These are phyloP conservation scores for Thecocarcelia acutangulata DNA, from an alignment of 2,888 invertebrate genomes.

Conservation along the genomic window DNA sequence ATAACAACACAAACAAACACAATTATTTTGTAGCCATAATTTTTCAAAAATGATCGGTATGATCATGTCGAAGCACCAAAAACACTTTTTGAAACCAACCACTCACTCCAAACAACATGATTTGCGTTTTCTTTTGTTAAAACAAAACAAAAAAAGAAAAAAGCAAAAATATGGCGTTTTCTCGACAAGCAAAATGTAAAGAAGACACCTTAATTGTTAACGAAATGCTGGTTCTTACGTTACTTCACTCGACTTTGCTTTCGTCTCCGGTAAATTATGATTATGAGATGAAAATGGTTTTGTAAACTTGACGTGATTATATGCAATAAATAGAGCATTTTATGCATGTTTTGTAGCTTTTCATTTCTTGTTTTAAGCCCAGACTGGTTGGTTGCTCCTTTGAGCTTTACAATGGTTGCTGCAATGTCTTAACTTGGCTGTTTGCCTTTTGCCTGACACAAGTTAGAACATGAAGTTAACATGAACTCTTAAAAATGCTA, in stretches of 20 bases:
- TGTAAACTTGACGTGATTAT: slow-evolving; percentile 79
- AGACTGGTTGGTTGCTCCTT: slow-evolving; percentile 41
- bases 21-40: slow-evolving; percentile 40
- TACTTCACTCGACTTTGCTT: background rate
- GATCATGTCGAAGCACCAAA: slow-evolving; percentile 40
- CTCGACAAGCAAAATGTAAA: background rate
- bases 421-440: slow-evolving; percentile 40
- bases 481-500: slow-evolving; percentile 58
- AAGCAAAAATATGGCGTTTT: slow-evolving; percentile 34
- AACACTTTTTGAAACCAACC: slow-evolving; percentile 40
- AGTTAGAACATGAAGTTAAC: slow-evolving; percentile 53
- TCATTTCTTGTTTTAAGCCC: slow-evolving; percentile 43
- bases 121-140: slow-evolving; percentile 1
- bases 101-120: slow-evolving; percentile 16
- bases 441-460: slow-evolving; percentile 35
- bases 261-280: slow-evolving; percentile 43
- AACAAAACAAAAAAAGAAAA: background rate
- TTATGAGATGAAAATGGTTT: slow-evolving; percentile 65
- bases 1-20: slow-evolving; percentile 13
- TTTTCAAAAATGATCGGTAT: slow-evolving; percentile 46
- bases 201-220: slow-evolving; percentile 27
- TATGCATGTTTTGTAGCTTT: slow-evolving; percentile 39
- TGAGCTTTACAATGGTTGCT: slow-evolving; percentile 16
- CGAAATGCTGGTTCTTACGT: slow-evolving; percentile 27
- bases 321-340: slow-evolving; percentile 75